phyloP scores from a whole-genome alignment of 1,140 invertebrate species.

The Bradynema listronoti region DNA sequence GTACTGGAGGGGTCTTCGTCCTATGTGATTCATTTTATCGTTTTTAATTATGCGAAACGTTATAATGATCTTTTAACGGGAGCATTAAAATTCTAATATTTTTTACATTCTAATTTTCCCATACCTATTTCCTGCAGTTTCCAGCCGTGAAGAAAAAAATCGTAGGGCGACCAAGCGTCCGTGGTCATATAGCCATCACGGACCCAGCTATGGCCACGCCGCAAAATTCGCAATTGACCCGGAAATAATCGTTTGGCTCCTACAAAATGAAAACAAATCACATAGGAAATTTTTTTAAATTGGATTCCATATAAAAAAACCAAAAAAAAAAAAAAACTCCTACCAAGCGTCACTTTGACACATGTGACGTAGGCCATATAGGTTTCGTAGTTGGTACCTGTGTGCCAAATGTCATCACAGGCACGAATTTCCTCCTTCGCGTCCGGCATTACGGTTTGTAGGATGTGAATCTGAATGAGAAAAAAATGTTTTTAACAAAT shows the following conservation, averaged over 20 bases:
- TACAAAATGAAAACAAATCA: background rate
- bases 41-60: no score
- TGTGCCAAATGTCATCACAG: constrained; percentile 38
- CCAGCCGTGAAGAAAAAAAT: constrained; percentile 51
- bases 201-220: constrained; percentile 36
- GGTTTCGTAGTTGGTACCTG: constrained; percentile 39
- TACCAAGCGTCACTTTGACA: constrained; percentile 36
- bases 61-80: background rate
- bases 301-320: constrained; percentile 17
- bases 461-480: constrained; percentile 36
- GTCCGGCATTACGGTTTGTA: constrained; percentile 37
- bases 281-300: background rate
- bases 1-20: background rate
- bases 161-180: constrained; percentile 28
- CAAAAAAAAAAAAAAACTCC: background rate
- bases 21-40: background rate
- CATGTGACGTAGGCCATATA: constrained; percentile 47
- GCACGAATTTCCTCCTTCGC: constrained; percentile 39
- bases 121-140: constrained; percentile 26
- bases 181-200: constrained; percentile 45
- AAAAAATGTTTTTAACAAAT: constrained; percentile 4
- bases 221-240: constrained; percentile 33
- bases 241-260: constrained; percentile 35
- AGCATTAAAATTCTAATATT: constrained; percentile 4
- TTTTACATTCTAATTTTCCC: constrained; percentile 7